Evolutionary conservation across 2,797 vertebrate genomes (phyloP).

Genomic region (Avahi laniger): DNA sequence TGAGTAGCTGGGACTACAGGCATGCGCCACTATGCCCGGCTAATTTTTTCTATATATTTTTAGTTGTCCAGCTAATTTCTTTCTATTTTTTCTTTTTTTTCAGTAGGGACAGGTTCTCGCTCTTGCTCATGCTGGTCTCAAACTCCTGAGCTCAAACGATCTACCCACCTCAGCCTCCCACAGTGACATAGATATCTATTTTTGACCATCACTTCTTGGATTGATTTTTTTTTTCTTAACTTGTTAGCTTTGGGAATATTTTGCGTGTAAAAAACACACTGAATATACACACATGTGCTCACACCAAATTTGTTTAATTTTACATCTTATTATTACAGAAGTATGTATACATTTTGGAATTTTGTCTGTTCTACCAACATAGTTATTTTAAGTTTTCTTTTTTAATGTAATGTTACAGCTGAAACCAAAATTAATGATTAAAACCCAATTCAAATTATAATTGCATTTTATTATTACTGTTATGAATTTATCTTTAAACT

Average conservation of each 20-base stretch:
- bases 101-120: no score
- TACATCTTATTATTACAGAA: background rate
- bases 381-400: background rate
- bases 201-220: background rate
- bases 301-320: background rate
- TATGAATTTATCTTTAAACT: constrained; percentile 31
- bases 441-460: constrained; percentile 45
- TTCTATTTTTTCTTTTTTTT: no score
- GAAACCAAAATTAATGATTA: constrained; percentile 35
- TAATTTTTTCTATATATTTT: no score
- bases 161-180: no score
- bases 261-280: background rate
- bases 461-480: constrained; percentile 1
- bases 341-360: background rate
- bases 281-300: background rate
- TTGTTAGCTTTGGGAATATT: background rate
- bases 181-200: background rate
- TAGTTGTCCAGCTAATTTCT: no score
- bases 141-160: no score
- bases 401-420: background rate
- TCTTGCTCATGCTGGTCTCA: no score
- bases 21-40: no score
- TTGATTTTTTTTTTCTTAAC: background rate
- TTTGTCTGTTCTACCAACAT: constrained; percentile 18
- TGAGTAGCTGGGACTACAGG: no score